These are phyloP conservation scores for Drosophila yakuba DNA, from an alignment of 1,140 invertebrate genomes.

Conservation along the genomic window DNA sequence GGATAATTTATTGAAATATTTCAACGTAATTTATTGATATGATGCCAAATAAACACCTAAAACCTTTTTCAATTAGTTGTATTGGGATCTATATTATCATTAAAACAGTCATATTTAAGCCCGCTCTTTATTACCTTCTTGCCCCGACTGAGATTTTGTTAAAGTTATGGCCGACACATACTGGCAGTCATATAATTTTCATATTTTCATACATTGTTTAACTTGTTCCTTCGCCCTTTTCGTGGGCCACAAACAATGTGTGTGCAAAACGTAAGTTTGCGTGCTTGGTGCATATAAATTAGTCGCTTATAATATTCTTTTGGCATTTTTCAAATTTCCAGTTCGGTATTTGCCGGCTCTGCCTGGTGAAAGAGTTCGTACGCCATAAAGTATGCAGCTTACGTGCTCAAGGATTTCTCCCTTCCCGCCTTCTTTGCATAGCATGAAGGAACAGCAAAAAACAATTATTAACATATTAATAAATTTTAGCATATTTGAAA, in stretches of 20 bases:
- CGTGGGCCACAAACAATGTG: slow-evolving; percentile 60
- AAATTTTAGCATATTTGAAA: slow-evolving; percentile 81
- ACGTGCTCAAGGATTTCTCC: slow-evolving; percentile 70
- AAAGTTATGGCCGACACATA: slow-evolving; percentile 80
- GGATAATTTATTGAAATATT: too few relatives aligned
- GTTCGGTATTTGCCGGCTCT: slow-evolving; percentile 63
- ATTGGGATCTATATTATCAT: background rate
- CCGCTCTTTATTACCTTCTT: slow-evolving; percentile 22
- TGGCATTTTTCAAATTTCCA: slow-evolving; percentile 82
- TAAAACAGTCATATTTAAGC: slow-evolving; percentile 6
- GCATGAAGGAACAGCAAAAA: slow-evolving; percentile 48
- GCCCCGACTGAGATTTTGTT: slow-evolving; percentile 57
- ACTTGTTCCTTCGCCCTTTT: slow-evolving; percentile 46
- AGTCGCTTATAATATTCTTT: slow-evolving; percentile 83
- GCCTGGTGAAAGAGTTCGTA: slow-evolving; percentile 77
- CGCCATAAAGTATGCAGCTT: slow-evolving; percentile 77
- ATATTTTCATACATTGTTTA: slow-evolving; percentile 82
- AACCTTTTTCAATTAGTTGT: too few relatives aligned
- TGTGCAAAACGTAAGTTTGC: slow-evolving; percentile 83
- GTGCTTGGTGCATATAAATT: slow-evolving; percentile 80
- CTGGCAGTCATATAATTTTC: slow-evolving; percentile 78
- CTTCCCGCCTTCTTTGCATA: slow-evolving; percentile 1
- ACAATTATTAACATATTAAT: slow-evolving; percentile 84
- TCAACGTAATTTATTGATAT: too few relatives aligned
- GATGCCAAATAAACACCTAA: too few relatives aligned